Percentiles rank a stretch among this genome's conserved stretches.
phyloP scores from a whole-genome alignment of 2,113 vertebrate genomes.

The Hemibagrus wyckioides region DNA sequence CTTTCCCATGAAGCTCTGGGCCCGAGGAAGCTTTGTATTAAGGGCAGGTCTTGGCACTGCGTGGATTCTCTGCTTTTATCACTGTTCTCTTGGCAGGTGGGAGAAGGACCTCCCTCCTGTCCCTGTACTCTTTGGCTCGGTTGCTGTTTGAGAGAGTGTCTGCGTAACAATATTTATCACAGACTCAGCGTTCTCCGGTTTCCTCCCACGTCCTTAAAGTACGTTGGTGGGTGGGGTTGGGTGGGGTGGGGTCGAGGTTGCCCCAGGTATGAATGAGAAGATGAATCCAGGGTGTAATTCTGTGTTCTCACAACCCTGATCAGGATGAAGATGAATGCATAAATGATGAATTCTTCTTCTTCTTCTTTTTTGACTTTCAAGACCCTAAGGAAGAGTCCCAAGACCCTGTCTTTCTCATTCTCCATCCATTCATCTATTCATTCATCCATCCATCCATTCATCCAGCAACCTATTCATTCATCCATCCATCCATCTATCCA shows the following conservation, averaged over 20 bases:
- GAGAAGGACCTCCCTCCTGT: constrained; percentile 13
- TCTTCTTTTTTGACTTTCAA: not conserved
- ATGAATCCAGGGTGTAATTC: not conserved
- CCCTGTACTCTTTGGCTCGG: not conserved
- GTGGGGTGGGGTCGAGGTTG: not conserved
- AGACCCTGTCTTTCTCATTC: not conserved
- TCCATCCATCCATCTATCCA: too few relatives aligned
- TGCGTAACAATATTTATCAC: not conserved
- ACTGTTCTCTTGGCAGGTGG: not conserved
- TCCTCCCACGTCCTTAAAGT: not conserved
- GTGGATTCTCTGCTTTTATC: not conserved
- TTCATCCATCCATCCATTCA: too few relatives aligned
- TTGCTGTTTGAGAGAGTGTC: constrained; percentile 3
- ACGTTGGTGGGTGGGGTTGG: not conserved
- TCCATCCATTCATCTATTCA: too few relatives aligned
- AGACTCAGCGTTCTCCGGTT: not conserved
- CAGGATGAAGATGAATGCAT: not conserved
- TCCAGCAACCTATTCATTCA: too few relatives aligned
- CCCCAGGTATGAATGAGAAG: not conserved
- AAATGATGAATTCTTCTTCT: not conserved
- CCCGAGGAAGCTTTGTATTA: constrained; percentile 22
- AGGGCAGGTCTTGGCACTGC: constrained; percentile 35
- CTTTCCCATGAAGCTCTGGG: constrained; percentile 41
- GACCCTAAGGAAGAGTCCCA: too few relatives aligned
- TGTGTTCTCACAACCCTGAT: not conserved